Evolutionary conservation across 2,113 vertebrate genomes (phyloP).

Genomic region (Hypocryptadius cinnamomeus): DNA sequence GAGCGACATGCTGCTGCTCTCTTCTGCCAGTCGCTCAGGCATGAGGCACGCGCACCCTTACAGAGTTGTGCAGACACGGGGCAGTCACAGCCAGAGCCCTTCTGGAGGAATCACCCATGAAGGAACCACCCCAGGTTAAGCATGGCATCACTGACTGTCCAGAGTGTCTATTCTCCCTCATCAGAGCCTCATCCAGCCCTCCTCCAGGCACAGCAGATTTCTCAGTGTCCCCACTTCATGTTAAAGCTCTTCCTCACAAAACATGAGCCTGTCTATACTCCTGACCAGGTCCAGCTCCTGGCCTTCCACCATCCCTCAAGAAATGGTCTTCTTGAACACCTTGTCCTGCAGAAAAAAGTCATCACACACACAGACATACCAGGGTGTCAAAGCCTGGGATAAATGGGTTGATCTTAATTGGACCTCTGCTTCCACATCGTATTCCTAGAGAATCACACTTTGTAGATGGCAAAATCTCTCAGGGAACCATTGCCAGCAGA

Average conservation of each 20-base stretch:
- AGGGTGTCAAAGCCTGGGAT: background rate
- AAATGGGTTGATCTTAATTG: background rate
- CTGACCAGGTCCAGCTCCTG: background rate
- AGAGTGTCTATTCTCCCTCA: background rate
- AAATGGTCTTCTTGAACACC: background rate
- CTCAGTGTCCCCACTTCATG: background rate
- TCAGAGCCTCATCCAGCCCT: background rate
- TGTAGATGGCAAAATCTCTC: background rate
- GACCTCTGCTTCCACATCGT: background rate
- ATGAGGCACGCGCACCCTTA: background rate
- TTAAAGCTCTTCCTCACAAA: background rate
- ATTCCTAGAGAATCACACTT: background rate
- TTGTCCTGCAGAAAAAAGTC: background rate
- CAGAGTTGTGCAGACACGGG: background rate
- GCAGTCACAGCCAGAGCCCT: background rate
- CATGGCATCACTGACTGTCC: background rate
- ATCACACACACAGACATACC: background rate
- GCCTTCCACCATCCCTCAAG: background rate
- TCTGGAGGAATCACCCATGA: background rate
- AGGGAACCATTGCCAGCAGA: background rate
- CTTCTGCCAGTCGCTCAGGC: background rate
- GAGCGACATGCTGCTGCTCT: background rate
- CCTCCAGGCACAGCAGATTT: background rate
- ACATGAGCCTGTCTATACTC: background rate
- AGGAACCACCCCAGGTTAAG: background rate